Conservation (phyloP, 1,140 invertebrate species). For the Sitobion miscanthi region DNA sequence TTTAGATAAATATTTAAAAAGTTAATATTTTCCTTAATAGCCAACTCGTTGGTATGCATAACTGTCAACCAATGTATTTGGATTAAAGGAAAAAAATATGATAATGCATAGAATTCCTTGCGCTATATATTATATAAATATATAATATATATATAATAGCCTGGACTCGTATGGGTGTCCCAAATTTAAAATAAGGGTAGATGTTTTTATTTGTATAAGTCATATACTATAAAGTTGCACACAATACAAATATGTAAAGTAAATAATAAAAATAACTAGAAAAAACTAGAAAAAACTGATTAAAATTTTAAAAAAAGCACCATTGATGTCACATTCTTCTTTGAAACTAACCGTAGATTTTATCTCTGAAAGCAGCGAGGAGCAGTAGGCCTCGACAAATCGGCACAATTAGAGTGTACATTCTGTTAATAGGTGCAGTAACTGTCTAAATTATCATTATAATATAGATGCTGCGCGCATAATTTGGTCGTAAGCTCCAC, state of each 20-base stretch:
- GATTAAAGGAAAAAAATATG: no score
- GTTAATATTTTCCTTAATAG: no score
- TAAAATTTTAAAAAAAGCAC: not conserved
- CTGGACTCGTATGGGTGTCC: not conserved
- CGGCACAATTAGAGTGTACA: not conserved
- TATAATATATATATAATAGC: not conserved
- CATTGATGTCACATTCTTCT: not conserved
- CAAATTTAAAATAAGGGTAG: not conserved
- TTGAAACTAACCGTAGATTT: not conserved
- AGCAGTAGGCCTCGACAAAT: not conserved
- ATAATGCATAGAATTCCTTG: no score
- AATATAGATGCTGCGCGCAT: not conserved
- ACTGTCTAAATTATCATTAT: not conserved
- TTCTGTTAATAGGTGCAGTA: not conserved
- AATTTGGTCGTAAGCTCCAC: not conserved
- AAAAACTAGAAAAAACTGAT: not conserved
- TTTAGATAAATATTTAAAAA: no score
- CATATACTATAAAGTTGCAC: not conserved
- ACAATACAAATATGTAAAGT: not conserved
- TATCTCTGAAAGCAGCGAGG: not conserved
- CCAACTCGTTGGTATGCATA: no score
- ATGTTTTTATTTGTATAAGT: not conserved
- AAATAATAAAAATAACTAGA: not conserved
- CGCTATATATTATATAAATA: no score
- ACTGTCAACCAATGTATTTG: no score